A percentile compares a stretch with the other conserved stretches of the same genome.
Conservation (phyloP, 2,888 invertebrate genomes). For the Dysmachus trigonus region DNA sequence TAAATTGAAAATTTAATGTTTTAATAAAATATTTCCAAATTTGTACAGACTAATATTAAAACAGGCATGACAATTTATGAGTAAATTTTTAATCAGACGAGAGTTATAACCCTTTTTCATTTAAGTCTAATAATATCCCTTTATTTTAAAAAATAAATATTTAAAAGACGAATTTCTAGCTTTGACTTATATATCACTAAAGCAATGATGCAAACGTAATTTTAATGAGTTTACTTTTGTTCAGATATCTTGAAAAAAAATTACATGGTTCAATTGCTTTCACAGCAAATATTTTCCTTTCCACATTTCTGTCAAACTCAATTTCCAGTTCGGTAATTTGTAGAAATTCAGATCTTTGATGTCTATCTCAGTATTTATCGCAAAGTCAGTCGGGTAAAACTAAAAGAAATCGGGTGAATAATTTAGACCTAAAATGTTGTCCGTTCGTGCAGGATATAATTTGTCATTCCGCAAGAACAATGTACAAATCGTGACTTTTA, state of each 20-base stretch:
- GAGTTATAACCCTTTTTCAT: no score
- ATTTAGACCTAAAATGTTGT: neutral
- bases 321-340: neutral
- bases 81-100: no score
- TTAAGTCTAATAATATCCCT: no score
- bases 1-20: neutral
- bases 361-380: neutral
- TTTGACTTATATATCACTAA: no score
- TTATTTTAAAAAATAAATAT: no score
- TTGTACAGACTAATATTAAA: neutral
- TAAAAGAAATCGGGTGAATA: neutral
- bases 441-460: neutral
- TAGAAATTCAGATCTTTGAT: neutral
- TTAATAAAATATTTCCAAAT: neutral
- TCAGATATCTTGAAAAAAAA: neutral
- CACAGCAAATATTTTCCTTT: neutral
- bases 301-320: neutral
- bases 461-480: neutral
- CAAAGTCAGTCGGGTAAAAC: neutral
- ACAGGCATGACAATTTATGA: no score
- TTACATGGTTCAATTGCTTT: neutral
- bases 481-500: neutral
- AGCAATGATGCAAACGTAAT: no score
- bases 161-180: no score
- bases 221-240: neutral